Conservation (phyloP, 2,113 vertebrate genomes). For the Poecile atricapillus region DNA sequence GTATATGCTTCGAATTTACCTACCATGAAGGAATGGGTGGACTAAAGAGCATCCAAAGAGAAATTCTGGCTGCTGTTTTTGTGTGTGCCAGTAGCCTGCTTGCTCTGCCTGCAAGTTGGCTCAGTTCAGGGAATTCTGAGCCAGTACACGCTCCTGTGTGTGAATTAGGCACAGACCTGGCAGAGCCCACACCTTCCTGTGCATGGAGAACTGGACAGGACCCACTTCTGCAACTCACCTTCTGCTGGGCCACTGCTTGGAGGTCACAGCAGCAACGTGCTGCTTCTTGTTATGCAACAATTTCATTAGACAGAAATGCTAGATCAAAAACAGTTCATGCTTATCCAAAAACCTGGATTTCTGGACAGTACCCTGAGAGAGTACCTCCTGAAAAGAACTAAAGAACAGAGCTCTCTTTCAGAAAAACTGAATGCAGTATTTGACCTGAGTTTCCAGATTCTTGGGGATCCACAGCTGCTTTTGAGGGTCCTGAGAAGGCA, state of each 20-base stretch:
- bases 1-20: neutral
- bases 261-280: neutral
- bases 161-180: fast-evolving
- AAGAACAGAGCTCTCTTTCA: neutral
- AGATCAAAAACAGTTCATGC: neutral
- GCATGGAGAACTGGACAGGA: neutral
- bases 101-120: fast-evolving
- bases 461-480: neutral
- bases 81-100: neutral
- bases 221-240: neutral
- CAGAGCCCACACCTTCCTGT: fast-evolving
- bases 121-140: neutral
- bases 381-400: neutral
- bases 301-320: neutral
- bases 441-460: neutral
- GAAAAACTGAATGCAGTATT: neutral
- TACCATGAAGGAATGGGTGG: neutral
- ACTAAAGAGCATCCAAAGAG: neutral
- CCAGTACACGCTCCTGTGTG: neutral
- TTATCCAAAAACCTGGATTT: neutral
- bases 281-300: fast-evolving
- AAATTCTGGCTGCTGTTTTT: neutral
- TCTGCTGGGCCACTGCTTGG: neutral
- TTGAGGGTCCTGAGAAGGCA: neutral
- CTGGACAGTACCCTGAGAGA: neutral